Conservation (phyloP, 2,888 invertebrate species). For the Callyntrura sp. region DNA sequence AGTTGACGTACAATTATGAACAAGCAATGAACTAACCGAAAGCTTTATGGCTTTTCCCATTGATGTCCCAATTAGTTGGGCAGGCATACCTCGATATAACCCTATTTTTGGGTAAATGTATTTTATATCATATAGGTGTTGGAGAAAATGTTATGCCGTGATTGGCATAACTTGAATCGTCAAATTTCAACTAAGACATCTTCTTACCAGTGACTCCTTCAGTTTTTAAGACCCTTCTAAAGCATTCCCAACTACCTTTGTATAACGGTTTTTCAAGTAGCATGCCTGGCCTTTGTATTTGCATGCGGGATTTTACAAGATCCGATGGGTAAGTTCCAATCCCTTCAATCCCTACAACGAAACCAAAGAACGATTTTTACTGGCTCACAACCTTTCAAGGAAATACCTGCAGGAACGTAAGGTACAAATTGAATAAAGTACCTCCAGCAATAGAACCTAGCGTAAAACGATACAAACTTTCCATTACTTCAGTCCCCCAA, state of each 20-base stretch:
- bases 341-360: constrained; percentile 69
- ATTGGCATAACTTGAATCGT: neutral
- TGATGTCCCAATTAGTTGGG: constrained; percentile 88
- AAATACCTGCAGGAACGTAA: too few species aligned
- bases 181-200: neutral
- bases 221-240: constrained; percentile 48
- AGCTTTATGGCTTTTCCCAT: constrained; percentile 89
- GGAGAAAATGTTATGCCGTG: too few species aligned
- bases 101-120: constrained; percentile 84
- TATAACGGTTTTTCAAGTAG: constrained; percentile 85
- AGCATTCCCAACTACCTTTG: constrained; percentile 70
- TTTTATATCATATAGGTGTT: neutral
- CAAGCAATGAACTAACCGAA: constrained; percentile 84
- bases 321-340: constrained; percentile 75
- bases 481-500: constrained; percentile 86
- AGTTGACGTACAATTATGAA: neutral
- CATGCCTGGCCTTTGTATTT: constrained; percentile 76
- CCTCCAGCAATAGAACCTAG: constrained; percentile 87
- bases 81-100: constrained; percentile 87
- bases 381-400: too few species aligned
- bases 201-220: constrained; percentile 60
- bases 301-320: constrained; percentile 78
- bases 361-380: too few species aligned
- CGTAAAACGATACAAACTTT: constrained; percentile 87
- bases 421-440: constrained; percentile 79